phyloP scores from a whole-genome alignment of 2,888 invertebrate species.

The Malacosoma neustria region DNA sequence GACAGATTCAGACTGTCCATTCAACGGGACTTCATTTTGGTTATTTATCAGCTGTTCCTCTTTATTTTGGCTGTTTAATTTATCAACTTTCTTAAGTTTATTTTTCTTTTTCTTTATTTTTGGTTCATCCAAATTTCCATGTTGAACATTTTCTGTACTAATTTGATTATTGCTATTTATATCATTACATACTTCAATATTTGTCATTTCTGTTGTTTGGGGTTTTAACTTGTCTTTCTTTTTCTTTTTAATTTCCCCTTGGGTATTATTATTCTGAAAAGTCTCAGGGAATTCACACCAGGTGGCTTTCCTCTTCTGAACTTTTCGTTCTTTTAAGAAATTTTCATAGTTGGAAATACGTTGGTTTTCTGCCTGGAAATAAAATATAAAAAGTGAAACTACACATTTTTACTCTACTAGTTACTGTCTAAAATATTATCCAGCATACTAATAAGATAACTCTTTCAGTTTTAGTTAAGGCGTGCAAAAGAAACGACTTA shows the following conservation, averaged over 20 bases:
- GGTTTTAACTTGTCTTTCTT: conserved; percentile 13
- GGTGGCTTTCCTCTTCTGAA: conserved; percentile 53
- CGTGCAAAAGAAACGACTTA: conserved; percentile 17
- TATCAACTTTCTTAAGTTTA: neutral
- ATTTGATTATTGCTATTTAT: neutral
- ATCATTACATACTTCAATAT: neutral
- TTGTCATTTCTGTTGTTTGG: neutral
- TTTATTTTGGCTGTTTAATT: conserved; percentile 16
- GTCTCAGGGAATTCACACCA: conserved; percentile 75
- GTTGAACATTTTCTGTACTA: conserved; percentile 10
- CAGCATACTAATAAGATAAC: too few relatives aligned
- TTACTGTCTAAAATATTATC: too few relatives aligned
- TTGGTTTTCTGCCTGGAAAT: conserved; percentile 59
- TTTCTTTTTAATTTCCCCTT: conserved; percentile 17
- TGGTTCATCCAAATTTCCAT: conserved; percentile 21
- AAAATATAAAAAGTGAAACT: too few relatives aligned
- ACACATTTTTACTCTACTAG: too few relatives aligned
- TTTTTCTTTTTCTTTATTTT: neutral
- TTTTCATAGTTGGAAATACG: conserved; percentile 66
- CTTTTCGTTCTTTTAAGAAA: conserved; percentile 64
- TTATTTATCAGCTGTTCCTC: conserved; percentile 14
- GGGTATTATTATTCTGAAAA: conserved; percentile 6
- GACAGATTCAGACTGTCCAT: neutral
- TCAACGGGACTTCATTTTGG: neutral
- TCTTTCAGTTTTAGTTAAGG: too few relatives aligned